phyloP scores from a whole-genome alignment of 2,888 invertebrate species.

The Parapristionchus giblindavisi region DNA sequence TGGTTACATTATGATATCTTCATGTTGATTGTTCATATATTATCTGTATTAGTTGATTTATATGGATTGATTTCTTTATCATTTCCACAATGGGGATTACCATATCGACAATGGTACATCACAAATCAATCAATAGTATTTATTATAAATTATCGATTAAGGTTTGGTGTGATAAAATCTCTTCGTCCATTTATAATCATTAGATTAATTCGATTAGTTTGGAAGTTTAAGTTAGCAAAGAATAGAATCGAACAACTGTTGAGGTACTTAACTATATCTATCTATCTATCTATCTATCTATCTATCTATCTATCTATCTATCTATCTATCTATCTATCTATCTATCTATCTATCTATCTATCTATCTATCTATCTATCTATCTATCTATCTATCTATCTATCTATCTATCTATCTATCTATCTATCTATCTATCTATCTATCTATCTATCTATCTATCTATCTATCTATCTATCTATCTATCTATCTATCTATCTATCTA shows the following conservation, averaged over 20 bases:
- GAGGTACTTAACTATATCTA: constrained; percentile 79
- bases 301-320: too few species aligned
- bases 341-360: too few species aligned
- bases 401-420: too few species aligned
- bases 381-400: too few species aligned
- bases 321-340: too few species aligned
- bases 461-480: too few species aligned
- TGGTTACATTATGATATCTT: constrained; percentile 99
- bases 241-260: constrained; percentile 98
- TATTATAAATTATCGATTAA: constrained; percentile 50
- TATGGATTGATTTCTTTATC: too few species aligned
- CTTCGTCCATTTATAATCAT: constrained; percentile 97
- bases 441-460: too few species aligned
- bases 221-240: constrained; percentile 99
- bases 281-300: too few species aligned
- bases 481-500: too few species aligned
- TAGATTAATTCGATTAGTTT: constrained; percentile 91
- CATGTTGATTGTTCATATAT: constrained; percentile 96
- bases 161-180: constrained; percentile 86
- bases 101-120: constrained; percentile 54
- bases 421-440: too few species aligned
- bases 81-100: constrained; percentile 49
- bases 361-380: too few species aligned
- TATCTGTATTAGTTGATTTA: constrained; percentile 88
- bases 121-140: constrained; percentile 21